These are phyloP conservation scores for Sebastes steindachneri DNA, from an alignment of 2,797 vertebrate genomes.

Conservation along the genomic window DNA sequence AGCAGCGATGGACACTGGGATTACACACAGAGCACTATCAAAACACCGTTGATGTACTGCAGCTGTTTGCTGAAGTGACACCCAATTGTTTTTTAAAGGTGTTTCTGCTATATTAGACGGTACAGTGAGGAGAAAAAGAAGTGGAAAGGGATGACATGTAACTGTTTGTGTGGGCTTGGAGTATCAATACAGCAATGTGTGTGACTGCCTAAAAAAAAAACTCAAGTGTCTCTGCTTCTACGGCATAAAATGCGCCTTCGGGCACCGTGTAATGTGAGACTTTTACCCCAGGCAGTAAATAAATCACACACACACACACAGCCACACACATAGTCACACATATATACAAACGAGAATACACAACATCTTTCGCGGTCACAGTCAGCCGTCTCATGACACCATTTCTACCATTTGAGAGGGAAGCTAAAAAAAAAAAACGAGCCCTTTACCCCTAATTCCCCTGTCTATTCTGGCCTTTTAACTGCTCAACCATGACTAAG, in stretches of 20 bases:
- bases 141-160: constrained; percentile 12
- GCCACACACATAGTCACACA: constrained; percentile 2
- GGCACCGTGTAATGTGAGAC: constrained; percentile 10
- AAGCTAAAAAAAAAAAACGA: background rate
- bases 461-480: background rate
- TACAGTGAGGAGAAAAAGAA: background rate
- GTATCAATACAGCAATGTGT: constrained; percentile 16
- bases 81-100: constrained; percentile 19
- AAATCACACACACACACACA: constrained; percentile 30
- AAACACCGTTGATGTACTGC: constrained; percentile 20
- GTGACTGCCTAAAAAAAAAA: constrained; percentile 32
- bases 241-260: constrained; percentile 22
- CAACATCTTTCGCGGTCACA: constrained; percentile 27
- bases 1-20: constrained; percentile 40
- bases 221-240: constrained; percentile 13
- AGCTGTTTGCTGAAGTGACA: constrained; percentile 45
- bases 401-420: constrained; percentile 13
- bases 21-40: constrained; percentile 39
- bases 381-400: constrained; percentile 26
- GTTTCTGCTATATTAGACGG: constrained; percentile 25
- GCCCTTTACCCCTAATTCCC: constrained; percentile 16
- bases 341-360: background rate
- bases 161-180: constrained; percentile 19
- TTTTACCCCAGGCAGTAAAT: constrained; percentile 37
- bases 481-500: constrained; percentile 14